Conservation (phyloP, 2,113 vertebrate species). For the Periophthalmus modestus region DNA sequence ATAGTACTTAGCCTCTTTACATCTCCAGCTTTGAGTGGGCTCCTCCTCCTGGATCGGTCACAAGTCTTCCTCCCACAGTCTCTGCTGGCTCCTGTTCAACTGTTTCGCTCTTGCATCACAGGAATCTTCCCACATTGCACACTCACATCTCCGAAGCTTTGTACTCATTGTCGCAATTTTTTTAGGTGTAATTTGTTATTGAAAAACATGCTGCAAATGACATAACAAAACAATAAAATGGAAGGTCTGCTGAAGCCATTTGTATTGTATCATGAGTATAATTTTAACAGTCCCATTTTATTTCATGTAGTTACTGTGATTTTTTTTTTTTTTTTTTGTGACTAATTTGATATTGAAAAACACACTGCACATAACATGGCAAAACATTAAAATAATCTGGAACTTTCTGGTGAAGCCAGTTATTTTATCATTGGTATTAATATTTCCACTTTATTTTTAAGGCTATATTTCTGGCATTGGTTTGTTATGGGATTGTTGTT, state of each 20-base stretch:
- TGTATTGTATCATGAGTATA: too few relatives aligned
- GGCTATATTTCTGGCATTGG: neutral
- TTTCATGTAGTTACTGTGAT: too few relatives aligned
- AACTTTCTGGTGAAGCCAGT: neutral
- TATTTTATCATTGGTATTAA: neutral
- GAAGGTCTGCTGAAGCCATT: neutral
- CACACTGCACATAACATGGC: neutral
- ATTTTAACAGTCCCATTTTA: too few relatives aligned
- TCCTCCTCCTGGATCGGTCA: slow-evolving; percentile 50
- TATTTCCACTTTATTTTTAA: too few relatives aligned
- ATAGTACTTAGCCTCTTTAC: too few relatives aligned
- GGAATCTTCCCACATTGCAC: neutral
- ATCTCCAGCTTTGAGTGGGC: slow-evolving; percentile 29
- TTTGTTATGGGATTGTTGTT: too few relatives aligned
- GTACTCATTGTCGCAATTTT: neutral
- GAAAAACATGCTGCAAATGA: neutral
- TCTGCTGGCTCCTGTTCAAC: slow-evolving; percentile 30
- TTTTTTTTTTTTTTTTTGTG: too few relatives aligned
- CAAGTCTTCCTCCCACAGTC: slow-evolving; percentile 53
- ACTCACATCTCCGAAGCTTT: slow-evolving; percentile 5
- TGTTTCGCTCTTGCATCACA: slow-evolving; percentile 15
- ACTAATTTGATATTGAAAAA: neutral
- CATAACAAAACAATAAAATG: neutral
- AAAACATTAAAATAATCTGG: neutral
- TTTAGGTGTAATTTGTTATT: neutral